These are phyloP conservation scores for Diarsia dahlii DNA, from an alignment of 2,888 invertebrate genomes.

Conservation along the genomic window DNA sequence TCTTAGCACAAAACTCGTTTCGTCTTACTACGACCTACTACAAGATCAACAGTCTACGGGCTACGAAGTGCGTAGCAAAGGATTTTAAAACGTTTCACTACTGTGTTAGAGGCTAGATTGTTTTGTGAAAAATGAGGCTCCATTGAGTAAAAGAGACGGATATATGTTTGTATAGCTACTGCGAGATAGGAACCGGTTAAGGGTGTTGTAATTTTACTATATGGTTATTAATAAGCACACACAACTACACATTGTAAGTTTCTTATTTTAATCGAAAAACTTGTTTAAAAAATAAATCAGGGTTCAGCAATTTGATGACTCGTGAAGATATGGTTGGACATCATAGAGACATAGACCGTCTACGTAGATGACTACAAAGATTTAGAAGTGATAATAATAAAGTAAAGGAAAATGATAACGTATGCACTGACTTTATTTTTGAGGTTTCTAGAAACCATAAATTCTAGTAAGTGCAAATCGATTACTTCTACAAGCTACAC, in stretches of 20 bases:
- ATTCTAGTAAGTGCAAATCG: too few relatives aligned
- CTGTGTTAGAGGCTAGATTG: constrained; percentile 33
- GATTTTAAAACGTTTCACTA: constrained; percentile 19
- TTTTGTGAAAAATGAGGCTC: background rate
- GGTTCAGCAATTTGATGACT: constrained; percentile 20
- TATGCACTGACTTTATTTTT: background rate
- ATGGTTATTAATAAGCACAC: constrained; percentile 51
- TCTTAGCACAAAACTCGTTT: constrained; percentile 85
- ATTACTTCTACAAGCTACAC: background rate
- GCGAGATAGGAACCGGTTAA: constrained; percentile 75
- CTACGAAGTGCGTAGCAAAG: constrained; percentile 19
- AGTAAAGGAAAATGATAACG: background rate
- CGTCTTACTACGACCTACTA: constrained; percentile 88
- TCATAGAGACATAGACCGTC: background rate
- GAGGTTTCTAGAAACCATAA: background rate
- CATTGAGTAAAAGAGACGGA: constrained; percentile 69
- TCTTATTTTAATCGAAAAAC: constrained; percentile 46
- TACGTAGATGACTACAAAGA: background rate
- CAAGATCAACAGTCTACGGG: constrained; percentile 73
- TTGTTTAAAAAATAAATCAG: constrained; percentile 26
- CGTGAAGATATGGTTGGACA: background rate
- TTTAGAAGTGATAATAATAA: background rate
- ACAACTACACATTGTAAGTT: constrained; percentile 30
- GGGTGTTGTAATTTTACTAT: constrained; percentile 71
- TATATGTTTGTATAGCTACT: constrained; percentile 63